Percentiles rank a stretch among this genome's conserved stretches.
Evolutionary conservation across 1,140 invertebrate genomes (phyloP).

Genomic region (Cyrtorhinus lividipennis): DNA sequence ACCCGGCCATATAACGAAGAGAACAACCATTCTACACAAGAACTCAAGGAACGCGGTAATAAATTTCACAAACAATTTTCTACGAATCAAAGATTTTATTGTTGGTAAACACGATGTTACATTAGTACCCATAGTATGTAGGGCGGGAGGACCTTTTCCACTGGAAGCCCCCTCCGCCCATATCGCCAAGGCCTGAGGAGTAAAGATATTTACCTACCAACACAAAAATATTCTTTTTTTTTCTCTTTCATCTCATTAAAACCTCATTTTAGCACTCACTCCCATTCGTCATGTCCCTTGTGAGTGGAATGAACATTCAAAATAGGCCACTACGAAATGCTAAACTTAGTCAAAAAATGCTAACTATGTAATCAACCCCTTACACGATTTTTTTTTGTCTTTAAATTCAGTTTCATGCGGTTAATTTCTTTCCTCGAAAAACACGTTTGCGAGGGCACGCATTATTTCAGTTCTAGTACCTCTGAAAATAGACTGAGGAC

Average conservation of each 20-base stretch:
- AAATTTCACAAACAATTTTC: not conserved
- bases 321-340: not conserved
- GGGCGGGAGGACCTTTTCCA: too few species aligned
- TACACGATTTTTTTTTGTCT: not conserved
- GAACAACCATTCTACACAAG: too few species aligned
- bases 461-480: not conserved
- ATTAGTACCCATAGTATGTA: not conserved
- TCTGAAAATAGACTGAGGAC: not conserved
- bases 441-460: not conserved
- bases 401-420: not conserved
- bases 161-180: not conserved
- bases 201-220: not conserved
- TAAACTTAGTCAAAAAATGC: not conserved
- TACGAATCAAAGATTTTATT: not conserved
- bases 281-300: too few species aligned
- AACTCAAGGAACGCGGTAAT: too few species aligned
- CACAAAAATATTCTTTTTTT: not conserved
- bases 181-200: not conserved
- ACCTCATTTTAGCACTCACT: not conserved
- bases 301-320: not conserved
- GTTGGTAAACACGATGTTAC: not conserved
- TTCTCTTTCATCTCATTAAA: not conserved
- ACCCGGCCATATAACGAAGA: too few species aligned
- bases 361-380: conserved; percentile 1
- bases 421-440: not conserved